Percentiles rank a stretch among this genome's conserved stretches.
These are phyloP conservation scores for Mobula birostris DNA, from an alignment of 2,113 vertebrate species.

Conservation along the genomic window DNA sequence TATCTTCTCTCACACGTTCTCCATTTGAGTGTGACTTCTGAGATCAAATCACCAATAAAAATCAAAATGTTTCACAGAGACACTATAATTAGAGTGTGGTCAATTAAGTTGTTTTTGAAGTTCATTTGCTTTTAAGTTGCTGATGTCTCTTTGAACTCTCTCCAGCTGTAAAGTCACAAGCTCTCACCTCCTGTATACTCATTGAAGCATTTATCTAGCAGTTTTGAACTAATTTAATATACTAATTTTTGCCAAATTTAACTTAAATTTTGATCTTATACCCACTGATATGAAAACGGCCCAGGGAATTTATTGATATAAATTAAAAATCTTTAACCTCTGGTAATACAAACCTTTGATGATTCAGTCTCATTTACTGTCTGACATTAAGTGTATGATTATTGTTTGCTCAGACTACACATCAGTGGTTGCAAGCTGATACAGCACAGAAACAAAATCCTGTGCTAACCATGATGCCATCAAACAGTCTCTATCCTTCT, in stretches of 20 bases:
- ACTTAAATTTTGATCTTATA: not conserved
- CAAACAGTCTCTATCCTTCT: too few species aligned
- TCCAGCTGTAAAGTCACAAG: conserved; percentile 21
- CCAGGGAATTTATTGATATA: conserved; percentile 1
- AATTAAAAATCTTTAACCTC: not conserved
- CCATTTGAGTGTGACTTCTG: not conserved
- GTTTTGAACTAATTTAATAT: not conserved
- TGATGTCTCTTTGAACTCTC: conserved; percentile 15
- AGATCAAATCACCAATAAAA: not conserved
- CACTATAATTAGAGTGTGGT: conserved; percentile 29
- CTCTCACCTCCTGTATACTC: not conserved
- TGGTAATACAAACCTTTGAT: not conserved
- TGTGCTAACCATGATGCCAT: too few species aligned
- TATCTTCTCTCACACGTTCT: not conserved
- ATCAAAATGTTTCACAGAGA: conserved; percentile 6
- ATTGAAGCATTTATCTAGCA: conserved; percentile 2
- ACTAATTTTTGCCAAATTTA: not conserved
- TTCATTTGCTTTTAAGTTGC: conserved; percentile 32
- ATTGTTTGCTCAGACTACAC: not conserved
- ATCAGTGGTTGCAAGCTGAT: not conserved
- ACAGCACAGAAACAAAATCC: too few species aligned
- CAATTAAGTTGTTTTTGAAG: conserved; percentile 30
- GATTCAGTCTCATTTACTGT: not conserved
- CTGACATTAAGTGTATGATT: not conserved
- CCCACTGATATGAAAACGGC: not conserved